Conservation (phyloP, 2,888 invertebrate species). For the Cremastinae sp. region DNA sequence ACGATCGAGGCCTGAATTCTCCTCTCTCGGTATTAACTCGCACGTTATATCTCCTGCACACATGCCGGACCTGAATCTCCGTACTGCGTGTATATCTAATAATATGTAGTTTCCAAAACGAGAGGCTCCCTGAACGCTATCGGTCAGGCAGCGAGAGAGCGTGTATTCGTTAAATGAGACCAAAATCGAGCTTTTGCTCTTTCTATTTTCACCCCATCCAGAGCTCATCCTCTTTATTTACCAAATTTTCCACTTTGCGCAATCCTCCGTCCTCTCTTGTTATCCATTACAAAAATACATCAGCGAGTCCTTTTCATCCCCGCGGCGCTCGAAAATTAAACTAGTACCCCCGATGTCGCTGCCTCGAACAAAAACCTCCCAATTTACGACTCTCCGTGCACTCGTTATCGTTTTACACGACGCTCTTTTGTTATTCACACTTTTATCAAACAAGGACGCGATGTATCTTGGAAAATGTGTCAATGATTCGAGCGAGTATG, state of each 20-base stretch:
- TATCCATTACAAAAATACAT: neutral
- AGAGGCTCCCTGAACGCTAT: conserved; percentile 20
- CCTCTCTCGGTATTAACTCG: conserved; percentile 52
- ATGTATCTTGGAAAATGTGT: no score
- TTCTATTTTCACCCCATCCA: conserved; percentile 34
- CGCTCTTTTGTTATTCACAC: neutral
- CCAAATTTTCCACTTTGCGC: conserved; percentile 19
- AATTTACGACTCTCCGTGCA: conserved; percentile 45
- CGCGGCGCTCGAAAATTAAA: conserved; percentile 37
- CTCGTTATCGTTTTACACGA: conserved; percentile 39
- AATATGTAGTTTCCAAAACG: conserved; percentile 23
- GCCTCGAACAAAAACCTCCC: conserved; percentile 35
- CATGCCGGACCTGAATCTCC: conserved; percentile 5
- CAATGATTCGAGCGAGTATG: no score
- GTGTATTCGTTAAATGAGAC: no score
- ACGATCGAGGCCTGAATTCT: no score
- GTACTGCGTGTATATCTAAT: neutral
- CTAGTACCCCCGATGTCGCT: conserved; percentile 22
- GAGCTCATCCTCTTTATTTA: conserved; percentile 29
- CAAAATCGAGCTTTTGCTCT: conserved; percentile 18
- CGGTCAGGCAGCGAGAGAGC: neutral
- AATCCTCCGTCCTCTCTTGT: neutral
- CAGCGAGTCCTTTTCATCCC: neutral
- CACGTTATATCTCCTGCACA: conserved; percentile 12
- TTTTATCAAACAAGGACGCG: neutral